These are phyloP conservation scores for Lordiphosa clarofinis DNA, from an alignment of 1,140 invertebrate species.

Conservation along the genomic window DNA sequence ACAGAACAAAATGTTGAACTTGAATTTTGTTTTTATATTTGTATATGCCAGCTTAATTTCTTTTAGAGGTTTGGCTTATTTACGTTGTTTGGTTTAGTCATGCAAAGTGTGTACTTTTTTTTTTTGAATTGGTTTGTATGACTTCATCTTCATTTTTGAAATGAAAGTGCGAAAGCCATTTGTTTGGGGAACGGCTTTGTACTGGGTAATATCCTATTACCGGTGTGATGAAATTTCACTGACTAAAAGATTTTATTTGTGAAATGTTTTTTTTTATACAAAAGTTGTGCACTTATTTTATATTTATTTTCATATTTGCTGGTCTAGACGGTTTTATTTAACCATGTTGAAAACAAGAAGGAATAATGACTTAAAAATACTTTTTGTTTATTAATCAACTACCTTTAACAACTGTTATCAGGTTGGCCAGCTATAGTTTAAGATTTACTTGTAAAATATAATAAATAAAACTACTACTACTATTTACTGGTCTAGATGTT, in stretches of 20 bases:
- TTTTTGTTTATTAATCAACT: too few relatives aligned
- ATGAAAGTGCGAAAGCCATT: constrained; percentile 47
- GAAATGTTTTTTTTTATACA: too few relatives aligned
- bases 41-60: constrained; percentile 21
- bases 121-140: constrained; percentile 41
- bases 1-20: constrained; percentile 62
- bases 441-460: too few relatives aligned
- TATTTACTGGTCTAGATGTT: too few relatives aligned
- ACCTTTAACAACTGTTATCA: too few relatives aligned
- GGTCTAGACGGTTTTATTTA: too few relatives aligned
- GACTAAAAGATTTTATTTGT: constrained; percentile 1
- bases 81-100: constrained; percentile 56
- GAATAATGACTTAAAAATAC: too few relatives aligned
- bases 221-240: constrained; percentile 21
- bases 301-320: too few relatives aligned
- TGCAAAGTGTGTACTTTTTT: constrained; percentile 21
- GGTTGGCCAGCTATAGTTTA: too few relatives aligned
- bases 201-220: constrained; percentile 26
- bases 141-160: constrained; percentile 65
- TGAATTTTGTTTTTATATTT: constrained; percentile 42
- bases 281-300: too few relatives aligned
- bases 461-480: too few relatives aligned
- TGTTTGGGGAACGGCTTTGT: constrained; percentile 3
- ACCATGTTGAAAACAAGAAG: too few relatives aligned
- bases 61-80: constrained; percentile 20